Percentiles rank a stretch among this genome's conserved stretches.
phyloP scores from a whole-genome alignment of 1,140 invertebrate species.

The Neelides sp. region DNA sequence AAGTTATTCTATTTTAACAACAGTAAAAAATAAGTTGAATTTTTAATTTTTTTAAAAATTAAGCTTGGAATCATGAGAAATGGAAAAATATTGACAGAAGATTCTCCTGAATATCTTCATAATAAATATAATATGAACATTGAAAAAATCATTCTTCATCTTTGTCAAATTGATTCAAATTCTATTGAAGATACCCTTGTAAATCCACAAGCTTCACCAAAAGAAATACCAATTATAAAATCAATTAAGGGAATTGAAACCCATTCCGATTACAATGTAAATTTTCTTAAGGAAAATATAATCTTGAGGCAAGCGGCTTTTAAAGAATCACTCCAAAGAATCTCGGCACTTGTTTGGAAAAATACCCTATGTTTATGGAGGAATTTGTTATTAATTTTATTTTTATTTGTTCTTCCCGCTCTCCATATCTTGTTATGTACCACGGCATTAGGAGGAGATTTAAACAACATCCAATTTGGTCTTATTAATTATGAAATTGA shows the following conservation, averaged over 20 bases:
- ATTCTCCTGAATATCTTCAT: slow-evolving; percentile 38
- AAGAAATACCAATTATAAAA: too few relatives aligned
- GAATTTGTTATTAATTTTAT: slow-evolving; percentile 69
- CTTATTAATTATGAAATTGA: slow-evolving; percentile 71
- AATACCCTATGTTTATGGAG: slow-evolving; percentile 50
- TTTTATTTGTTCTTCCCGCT: slow-evolving; percentile 79
- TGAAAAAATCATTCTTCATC: slow-evolving; percentile 43
- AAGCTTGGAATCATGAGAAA: slow-evolving; percentile 41
- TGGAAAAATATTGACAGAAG: slow-evolving; percentile 42
- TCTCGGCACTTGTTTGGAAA: slow-evolving; percentile 47
- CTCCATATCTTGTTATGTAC: slow-evolving; percentile 88
- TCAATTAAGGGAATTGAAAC: too few relatives aligned
- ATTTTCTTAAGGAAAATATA: not conserved
- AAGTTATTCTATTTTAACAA: too few relatives aligned
- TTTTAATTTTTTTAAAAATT: not conserved
- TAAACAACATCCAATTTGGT: slow-evolving; percentile 64
- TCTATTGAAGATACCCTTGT: too few relatives aligned
- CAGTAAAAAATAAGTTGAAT: too few relatives aligned
- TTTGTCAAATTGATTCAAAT: slow-evolving; percentile 34
- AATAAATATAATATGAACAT: slow-evolving; percentile 35
- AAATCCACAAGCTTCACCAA: too few relatives aligned
- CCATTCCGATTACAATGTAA: not conserved
- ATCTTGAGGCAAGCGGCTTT: not conserved
- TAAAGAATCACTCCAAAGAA: slow-evolving; percentile 11
- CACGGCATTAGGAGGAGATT: slow-evolving; percentile 78